Evolutionary conservation across 2,113 vertebrate species (phyloP).

Genomic region (Columba livia): DNA sequence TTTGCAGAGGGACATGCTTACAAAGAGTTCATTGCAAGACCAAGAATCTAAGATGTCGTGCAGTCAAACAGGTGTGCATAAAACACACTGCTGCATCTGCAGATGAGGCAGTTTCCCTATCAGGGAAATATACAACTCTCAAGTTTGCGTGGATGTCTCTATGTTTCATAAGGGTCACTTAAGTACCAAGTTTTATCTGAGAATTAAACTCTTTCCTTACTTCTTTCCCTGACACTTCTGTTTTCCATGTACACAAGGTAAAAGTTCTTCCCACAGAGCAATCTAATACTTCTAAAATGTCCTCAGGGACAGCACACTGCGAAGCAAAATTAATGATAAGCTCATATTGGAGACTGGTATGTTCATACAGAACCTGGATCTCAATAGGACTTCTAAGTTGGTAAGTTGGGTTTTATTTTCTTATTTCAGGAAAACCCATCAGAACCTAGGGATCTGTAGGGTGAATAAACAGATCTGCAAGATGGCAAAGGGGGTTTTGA

Average conservation of each 20-base stretch:
- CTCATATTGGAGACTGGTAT: background rate
- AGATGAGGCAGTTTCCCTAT: background rate
- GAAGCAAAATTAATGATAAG: background rate
- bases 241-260: background rate
- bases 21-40: slow-evolving; percentile 22
- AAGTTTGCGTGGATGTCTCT: background rate
- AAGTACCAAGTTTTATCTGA: background rate
- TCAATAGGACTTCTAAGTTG: background rate
- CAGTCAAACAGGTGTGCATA: slow-evolving; percentile 26
- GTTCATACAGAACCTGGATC: background rate
- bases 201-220: background rate
- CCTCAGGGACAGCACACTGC: background rate
- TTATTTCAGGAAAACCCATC: background rate
- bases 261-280: background rate
- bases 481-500: background rate
- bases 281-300: background rate
- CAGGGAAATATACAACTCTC: background rate
- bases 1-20: slow-evolving; percentile 18
- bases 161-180: background rate
- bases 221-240: background rate
- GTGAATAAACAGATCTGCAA: background rate
- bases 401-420: background rate
- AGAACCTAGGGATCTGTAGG: background rate
- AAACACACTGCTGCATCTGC: background rate
- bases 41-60: background rate